Conservation (phyloP, 1,140 invertebrate species). For the Chymomyza costata region DNA sequence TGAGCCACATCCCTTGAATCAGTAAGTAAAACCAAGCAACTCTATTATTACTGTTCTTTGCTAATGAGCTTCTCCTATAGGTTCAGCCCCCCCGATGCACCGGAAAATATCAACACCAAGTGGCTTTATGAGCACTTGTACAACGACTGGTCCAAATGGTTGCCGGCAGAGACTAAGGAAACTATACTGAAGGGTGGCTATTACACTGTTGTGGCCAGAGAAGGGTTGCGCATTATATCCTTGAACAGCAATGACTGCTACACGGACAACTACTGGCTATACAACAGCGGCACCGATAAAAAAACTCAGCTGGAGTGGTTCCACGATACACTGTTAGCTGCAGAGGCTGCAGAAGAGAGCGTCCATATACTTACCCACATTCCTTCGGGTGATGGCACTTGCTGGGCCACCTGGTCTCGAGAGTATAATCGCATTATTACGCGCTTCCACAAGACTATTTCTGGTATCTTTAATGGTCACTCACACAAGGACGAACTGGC, state of each 20-base stretch:
- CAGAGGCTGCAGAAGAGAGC: slow-evolving; percentile 83
- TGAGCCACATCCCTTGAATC: slow-evolving; percentile 81
- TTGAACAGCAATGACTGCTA: slow-evolving; percentile 87
- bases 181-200: slow-evolving; percentile 82
- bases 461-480: slow-evolving; percentile 88
- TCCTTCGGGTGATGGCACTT: slow-evolving; percentile 82
- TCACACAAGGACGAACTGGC: slow-evolving; percentile 86
- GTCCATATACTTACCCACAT: slow-evolving; percentile 92
- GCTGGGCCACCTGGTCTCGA: slow-evolving; percentile 81
- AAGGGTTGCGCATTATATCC: slow-evolving; percentile 83
- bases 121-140: slow-evolving; percentile 83
- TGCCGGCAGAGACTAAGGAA: slow-evolving; percentile 79
- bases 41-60: not conserved
- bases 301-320: slow-evolving; percentile 86
- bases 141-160: slow-evolving; percentile 81
- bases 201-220: slow-evolving; percentile 80
- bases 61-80: slow-evolving; percentile 11
- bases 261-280: slow-evolving; percentile 82
- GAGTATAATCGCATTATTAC: slow-evolving; percentile 80
- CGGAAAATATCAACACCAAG: slow-evolving; percentile 76
- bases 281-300: slow-evolving; percentile 64
- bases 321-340: slow-evolving; percentile 80
- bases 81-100: slow-evolving; percentile 53
- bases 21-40: slow-evolving; percentile 61
- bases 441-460: slow-evolving; percentile 82